Evolutionary conservation across 2,113 vertebrate genomes (phyloP).

Genomic region (Pachypanchax playfairii): DNA sequence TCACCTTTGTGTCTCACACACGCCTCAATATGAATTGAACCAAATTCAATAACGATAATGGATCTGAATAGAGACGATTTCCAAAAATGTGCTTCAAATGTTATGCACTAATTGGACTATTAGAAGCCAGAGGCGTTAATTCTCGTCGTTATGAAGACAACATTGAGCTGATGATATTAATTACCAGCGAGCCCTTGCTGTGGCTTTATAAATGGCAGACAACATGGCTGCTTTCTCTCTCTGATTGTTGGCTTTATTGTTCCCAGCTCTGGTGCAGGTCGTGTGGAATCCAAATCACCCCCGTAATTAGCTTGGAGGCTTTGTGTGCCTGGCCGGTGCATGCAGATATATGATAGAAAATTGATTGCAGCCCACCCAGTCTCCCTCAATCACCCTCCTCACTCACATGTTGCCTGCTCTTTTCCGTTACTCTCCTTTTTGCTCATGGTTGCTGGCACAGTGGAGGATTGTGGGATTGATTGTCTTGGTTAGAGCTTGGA

Average conservation of each 20-base stretch:
- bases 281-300: constrained; percentile 68
- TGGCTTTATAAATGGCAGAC: constrained; percentile 66
- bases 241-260: constrained; percentile 74
- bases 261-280: constrained; percentile 64
- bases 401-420: constrained; percentile 31
- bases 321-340: constrained; percentile 51
- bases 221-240: constrained; percentile 61
- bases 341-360: constrained; percentile 69
- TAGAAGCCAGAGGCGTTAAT: constrained; percentile 62
- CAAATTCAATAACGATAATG: constrained; percentile 70
- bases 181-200: constrained; percentile 63
- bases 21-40: constrained; percentile 56
- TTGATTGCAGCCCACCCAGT: constrained; percentile 56
- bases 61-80: constrained; percentile 57
- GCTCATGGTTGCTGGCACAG: constrained; percentile 28
- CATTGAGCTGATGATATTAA: constrained; percentile 73
- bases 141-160: constrained; percentile 63
- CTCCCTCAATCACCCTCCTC: constrained; percentile 47
- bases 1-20: constrained; percentile 54
- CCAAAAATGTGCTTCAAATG: constrained; percentile 71
- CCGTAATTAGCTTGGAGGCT: constrained; percentile 77
- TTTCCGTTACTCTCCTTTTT: constrained; percentile 6
- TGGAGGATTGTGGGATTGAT: constrained; percentile 65
- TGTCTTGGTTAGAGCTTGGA: constrained; percentile 57
- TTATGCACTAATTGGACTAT: constrained; percentile 69